Percentiles rank a stretch among this genome's conserved stretches.
Evolutionary conservation across 2,113 vertebrate genomes (phyloP).

Genomic region (Hydropotes inermis): DNA sequence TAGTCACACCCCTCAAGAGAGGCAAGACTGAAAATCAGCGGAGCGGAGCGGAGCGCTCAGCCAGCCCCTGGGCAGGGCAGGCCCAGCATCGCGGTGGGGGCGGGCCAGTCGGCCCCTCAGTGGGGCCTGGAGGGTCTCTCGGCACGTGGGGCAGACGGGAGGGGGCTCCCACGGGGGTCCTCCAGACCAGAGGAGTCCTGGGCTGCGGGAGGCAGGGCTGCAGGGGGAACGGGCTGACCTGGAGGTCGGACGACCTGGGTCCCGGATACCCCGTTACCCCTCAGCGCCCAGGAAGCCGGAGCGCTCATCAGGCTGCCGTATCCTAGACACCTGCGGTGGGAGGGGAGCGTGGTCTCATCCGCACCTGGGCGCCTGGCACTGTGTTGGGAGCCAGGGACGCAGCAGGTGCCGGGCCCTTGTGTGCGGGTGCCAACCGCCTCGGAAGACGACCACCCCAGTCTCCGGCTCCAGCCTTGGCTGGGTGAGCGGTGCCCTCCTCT

Average conservation of each 20-base stretch:
- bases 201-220: fast-evolving
- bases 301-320: fast-evolving
- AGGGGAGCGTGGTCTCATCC: background rate
- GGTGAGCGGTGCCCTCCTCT: too few relatives aligned
- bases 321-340: background rate
- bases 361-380: fast-evolving
- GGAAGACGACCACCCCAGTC: background rate
- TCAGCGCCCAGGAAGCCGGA: background rate
- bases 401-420: background rate
- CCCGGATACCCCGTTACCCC: fast-evolving
- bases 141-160: background rate
- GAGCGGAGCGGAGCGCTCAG: background rate
- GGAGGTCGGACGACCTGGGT: background rate
- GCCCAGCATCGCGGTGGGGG: fast-evolving
- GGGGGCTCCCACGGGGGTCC: background rate
- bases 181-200: background rate
- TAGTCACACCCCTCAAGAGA: background rate
- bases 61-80: background rate
- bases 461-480: fast-evolving
- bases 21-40: background rate
- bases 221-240: background rate
- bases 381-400: too few relatives aligned
- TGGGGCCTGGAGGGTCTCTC: background rate
- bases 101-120: background rate
- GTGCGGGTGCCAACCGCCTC: background rate